Percentiles rank a stretch among this genome's conserved stretches.
phyloP scores from a whole-genome alignment of 2,113 vertebrate genomes.

The Anhinga anhinga region DNA sequence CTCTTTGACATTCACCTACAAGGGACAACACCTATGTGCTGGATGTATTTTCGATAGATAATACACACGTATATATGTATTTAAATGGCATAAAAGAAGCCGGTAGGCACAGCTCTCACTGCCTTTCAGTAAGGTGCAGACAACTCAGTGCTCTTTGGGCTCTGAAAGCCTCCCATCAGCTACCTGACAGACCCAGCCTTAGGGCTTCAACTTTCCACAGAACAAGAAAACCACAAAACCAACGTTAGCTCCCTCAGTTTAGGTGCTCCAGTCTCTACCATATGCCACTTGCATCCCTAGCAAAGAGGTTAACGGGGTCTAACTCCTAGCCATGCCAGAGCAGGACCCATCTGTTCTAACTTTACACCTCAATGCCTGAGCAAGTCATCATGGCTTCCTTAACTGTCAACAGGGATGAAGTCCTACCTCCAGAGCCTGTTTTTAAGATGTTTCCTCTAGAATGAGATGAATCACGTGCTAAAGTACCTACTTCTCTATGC shows the following conservation, averaged over 20 bases:
- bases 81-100: not conserved
- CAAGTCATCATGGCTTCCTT: not conserved
- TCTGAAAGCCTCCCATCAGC: not conserved
- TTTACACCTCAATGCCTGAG: rapidly evolving
- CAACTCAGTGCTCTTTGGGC: not conserved
- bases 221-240: not conserved
- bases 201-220: not conserved
- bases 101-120: not conserved
- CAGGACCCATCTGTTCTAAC: not conserved
- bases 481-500: not conserved
- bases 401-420: not conserved
- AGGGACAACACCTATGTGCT: not conserved
- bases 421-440: not conserved
- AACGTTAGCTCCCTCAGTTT: not conserved
- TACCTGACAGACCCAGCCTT: not conserved
- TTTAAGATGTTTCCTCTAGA: not conserved
- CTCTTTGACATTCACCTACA: not conserved
- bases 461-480: not conserved
- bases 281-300: not conserved
- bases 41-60: not conserved
- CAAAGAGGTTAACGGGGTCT: not conserved
- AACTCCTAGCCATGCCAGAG: not conserved
- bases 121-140: not conserved
- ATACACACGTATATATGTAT: not conserved
- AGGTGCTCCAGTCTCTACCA: not conserved